phyloP scores from a whole-genome alignment of 2,888 invertebrate genomes.

The Melanophora roralis region DNA sequence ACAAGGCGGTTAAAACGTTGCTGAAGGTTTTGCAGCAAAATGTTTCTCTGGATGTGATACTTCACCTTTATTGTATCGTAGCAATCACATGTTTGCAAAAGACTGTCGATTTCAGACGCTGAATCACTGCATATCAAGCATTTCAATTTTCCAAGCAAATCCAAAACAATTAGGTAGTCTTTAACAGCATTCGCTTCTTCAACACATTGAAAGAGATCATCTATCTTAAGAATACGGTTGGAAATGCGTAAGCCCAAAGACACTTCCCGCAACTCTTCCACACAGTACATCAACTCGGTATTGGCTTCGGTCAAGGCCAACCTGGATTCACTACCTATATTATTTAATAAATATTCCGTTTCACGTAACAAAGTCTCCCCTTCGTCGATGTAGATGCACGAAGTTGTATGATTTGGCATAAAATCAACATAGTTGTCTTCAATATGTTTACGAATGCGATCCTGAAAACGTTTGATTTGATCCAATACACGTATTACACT shows the following conservation, averaged over 20 bases:
- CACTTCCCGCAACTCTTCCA: slow-evolving; percentile 79
- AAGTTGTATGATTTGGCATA: slow-evolving; percentile 72
- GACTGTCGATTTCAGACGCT: slow-evolving; percentile 65
- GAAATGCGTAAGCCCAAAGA: slow-evolving; percentile 78
- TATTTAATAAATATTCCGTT: slow-evolving; percentile 69
- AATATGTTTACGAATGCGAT: slow-evolving; percentile 73
- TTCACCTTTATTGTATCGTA: slow-evolving; percentile 74
- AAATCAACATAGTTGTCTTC: slow-evolving; percentile 76
- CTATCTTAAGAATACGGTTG: slow-evolving; percentile 77
- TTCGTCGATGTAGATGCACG: slow-evolving; percentile 73
- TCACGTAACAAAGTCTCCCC: slow-evolving; percentile 70
- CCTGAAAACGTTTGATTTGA: slow-evolving; percentile 73
- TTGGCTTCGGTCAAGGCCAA: slow-evolving; percentile 81
- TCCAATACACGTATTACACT: slow-evolving; percentile 70
- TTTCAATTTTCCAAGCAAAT: slow-evolving; percentile 72
- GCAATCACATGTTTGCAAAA: slow-evolving; percentile 72
- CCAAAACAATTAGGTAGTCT: slow-evolving; percentile 72
- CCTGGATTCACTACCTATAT: slow-evolving; percentile 81
- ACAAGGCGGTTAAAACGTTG: slow-evolving; percentile 74
- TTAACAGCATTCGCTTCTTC: slow-evolving; percentile 73
- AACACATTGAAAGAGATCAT: slow-evolving; percentile 77
- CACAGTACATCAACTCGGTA: slow-evolving; percentile 80
- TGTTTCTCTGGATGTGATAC: slow-evolving; percentile 73
- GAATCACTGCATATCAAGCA: slow-evolving; percentile 68
- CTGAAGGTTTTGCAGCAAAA: slow-evolving; percentile 73